Conservation (phyloP, 2,797 vertebrate genomes). For the Strix occidentalis region DNA sequence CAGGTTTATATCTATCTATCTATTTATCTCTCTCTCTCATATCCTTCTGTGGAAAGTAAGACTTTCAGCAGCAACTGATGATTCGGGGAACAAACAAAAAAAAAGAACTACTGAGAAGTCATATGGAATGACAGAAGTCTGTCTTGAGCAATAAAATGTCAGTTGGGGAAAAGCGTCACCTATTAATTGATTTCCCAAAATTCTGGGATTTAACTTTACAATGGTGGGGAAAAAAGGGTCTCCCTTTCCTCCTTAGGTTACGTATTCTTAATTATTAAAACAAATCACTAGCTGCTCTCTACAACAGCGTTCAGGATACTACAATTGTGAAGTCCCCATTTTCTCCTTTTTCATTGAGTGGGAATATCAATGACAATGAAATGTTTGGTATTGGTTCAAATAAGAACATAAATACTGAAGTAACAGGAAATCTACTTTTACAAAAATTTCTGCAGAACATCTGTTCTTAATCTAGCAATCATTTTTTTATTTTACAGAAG, state of each 20-base stretch:
- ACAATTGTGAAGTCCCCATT: rapidly evolving
- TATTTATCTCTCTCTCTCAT: no score
- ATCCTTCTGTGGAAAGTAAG: background rate
- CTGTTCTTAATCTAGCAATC: background rate
- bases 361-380: background rate
- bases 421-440: background rate
- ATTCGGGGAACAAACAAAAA: background rate
- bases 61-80: background rate
- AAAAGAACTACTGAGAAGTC: background rate
- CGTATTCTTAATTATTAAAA: background rate
- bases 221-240: no score
- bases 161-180: background rate
- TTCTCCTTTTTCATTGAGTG: background rate
- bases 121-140: background rate
- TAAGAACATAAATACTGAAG: background rate
- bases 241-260: background rate
- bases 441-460: background rate
- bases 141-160: background rate
- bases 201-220: background rate
- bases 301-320: background rate
- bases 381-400: background rate
- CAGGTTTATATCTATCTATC: background rate
- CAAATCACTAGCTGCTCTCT: background rate
- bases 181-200: background rate
- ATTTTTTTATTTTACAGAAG: background rate